Evolutionary conservation across 2,888 invertebrate genomes (phyloP), one percentile per base, ranked within the genome.

Genomic region (Cosmia pyralina): DNA sequence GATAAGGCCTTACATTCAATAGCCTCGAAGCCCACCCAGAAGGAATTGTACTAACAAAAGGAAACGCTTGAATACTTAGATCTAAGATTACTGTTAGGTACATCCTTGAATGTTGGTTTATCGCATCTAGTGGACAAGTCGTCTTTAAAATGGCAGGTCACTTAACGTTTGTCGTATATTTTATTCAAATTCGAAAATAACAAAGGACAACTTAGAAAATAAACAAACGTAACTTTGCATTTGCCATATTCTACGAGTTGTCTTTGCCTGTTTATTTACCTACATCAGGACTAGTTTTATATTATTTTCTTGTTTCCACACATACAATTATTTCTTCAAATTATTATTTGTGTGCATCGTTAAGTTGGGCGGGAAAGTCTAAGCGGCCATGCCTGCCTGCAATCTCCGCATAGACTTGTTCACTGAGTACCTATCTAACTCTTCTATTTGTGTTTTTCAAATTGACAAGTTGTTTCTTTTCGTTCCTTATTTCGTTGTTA

Each of bases 1-100:
- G 77, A 85, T 75, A 79, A 86, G 75, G 85, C 84, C 86, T 83
- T 84, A 84, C 88, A 90, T 87, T 90, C 90, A 92, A 91, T 91
- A 89, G 88, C 77, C 86, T 76, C 75, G 85, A 88, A 90, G 87
- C 89, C 87, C 84, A 85, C 83, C 85, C 88, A 82, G 84, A 83
- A 88, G 85, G 85, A 88, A 86, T 87, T 88, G 88, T 83, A 82
- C 82, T 81, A 79, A 81, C 83, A 83, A 85, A 81, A 79, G 78
- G 82, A 87, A 87, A 84, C 84, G 85, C 81, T 85, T 85, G 76
- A 88, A 84, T 77, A 81, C 79, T 83, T 84, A 77, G 81, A 87
- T 83, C 81, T 79, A 55, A 79, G 85, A 85, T 85, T 75, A 79
- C 75, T 63, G 75, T 50, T 52, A 70, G 67, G 68, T 65, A 77